Base-by-base conservation (phyloP, 2,888 invertebrate species). In the Drosophila birchii region DNA sequence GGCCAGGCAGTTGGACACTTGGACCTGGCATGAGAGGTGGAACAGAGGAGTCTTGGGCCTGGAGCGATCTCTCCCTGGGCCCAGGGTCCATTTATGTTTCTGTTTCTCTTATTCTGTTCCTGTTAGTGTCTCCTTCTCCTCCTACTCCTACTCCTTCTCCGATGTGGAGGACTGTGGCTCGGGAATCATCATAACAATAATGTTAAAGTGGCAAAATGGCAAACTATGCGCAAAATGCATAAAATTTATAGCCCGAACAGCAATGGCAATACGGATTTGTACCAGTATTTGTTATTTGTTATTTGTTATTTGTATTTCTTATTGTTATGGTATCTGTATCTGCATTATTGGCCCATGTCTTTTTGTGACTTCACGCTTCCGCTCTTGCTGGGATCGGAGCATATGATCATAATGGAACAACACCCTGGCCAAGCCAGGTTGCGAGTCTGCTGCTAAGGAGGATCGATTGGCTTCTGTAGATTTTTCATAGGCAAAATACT, bases 161-260 rank as follows among this genome's bases (percentile, higher is more conserved):
- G 1, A 16, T 14, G 16, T 1, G 51, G 34, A 49, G 16, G 82
- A 76, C 79, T 78, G 57, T 85, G 79, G 85, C 78, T 78, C 89
- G 86, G 90, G 89, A 89, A 89, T 91, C 90, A 91, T 89, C 89
- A 90, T 91, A 91, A 91, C 90, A 91, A 91, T 91, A 90, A 91
- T 90, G 90, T 90, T 90, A 88, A 90, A 90, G 90, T 91, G 91
- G 89, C 91, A 91, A 91, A 90, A 90, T 90, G 91, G 90, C 89
- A 89, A 90, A 90, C 88, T 82, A 88, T 83, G 73, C 75, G 80
- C 78, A 81, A 87, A 91, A 88, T 82, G 80, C 83, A 89, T 88
- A 84, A 84, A 90, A 90, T 88, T 89, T 89, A 88, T 88, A 79
- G 80, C 68, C 83, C 36, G 34, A n/a, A 8, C 47, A 51, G 80